Evolutionary conservation across 2,113 vertebrate species (phyloP).

Genomic region (Ovis canadensis): DNA sequence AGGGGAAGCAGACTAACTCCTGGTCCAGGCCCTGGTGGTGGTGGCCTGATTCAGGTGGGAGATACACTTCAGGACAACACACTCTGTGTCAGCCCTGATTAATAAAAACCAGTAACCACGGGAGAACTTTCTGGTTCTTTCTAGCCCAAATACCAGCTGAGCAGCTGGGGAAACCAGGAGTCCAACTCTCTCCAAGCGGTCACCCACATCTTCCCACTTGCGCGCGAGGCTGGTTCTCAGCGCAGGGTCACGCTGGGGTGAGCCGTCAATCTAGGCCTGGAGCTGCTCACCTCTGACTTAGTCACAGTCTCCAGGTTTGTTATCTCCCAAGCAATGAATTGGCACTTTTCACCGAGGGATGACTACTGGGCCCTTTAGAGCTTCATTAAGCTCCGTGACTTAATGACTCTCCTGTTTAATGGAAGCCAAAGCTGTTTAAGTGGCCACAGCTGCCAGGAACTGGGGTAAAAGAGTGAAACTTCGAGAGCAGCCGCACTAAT

Average conservation of each 20-base stretch:
- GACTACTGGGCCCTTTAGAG: conserved; percentile 28
- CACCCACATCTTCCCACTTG: background rate
- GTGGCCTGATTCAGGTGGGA: background rate
- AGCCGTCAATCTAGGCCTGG: background rate
- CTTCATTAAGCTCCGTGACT: conserved; percentile 57
- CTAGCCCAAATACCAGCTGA: background rate
- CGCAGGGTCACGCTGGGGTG: conserved; percentile 20
- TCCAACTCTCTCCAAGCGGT: background rate
- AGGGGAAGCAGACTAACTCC: background rate
- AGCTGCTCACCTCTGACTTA: conserved; percentile 33
- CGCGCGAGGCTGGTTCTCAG: background rate
- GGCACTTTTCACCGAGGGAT: conserved; percentile 38
- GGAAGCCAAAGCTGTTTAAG: conserved; percentile 65
- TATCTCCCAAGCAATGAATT: conserved; percentile 40
- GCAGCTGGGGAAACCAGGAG: background rate
- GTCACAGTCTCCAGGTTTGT: conserved; percentile 39
- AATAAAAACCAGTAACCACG: background rate
- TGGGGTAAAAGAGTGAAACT: conserved; percentile 44
- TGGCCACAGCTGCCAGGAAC: conserved; percentile 68
- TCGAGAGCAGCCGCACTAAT: conserved; percentile 26
- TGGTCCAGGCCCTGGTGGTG: background rate
- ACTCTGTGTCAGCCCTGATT: background rate
- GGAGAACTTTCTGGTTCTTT: background rate
- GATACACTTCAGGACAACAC: background rate
- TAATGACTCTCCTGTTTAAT: conserved; percentile 62